Conservation (phyloP, 1,140 invertebrate species). For the Goniozus legneri region DNA sequence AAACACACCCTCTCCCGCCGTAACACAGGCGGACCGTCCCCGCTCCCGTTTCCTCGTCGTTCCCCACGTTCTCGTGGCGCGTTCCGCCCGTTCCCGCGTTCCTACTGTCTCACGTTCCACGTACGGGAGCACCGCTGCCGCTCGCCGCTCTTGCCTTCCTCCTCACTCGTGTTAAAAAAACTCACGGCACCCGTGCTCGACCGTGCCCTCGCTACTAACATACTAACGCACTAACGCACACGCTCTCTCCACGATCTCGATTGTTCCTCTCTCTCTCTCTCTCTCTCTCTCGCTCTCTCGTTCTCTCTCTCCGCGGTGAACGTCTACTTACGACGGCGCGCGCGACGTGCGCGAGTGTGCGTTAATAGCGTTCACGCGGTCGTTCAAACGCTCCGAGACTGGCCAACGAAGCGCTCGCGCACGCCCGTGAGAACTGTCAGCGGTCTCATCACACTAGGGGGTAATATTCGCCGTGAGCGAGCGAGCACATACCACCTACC, state of each 20-base stretch:
- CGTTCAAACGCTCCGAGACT: no score
- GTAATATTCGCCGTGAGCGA: background rate
- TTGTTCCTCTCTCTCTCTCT: background rate
- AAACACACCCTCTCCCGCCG: slow-evolving; percentile 13
- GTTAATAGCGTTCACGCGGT: no score
- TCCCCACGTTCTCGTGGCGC: no score
- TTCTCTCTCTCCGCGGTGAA: slow-evolving; percentile 6
- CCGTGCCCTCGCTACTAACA: background rate
- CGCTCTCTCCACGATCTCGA: background rate
- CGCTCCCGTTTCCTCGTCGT: slow-evolving; percentile 9
- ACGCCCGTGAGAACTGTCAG: no score
- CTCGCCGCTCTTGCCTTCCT: slow-evolving; percentile 13
- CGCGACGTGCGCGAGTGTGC: no score
- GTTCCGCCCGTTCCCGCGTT: slow-evolving; percentile 24
- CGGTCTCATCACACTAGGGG: background rate
- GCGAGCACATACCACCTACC: no score
- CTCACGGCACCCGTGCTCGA: slow-evolving; percentile 13
- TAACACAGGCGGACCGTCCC: slow-evolving; percentile 15
- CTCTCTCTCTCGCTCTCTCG: slow-evolving; percentile 2
- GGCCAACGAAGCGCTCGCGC: no score
- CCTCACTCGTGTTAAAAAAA: no score
- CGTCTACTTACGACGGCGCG: background rate
- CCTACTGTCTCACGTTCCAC: slow-evolving; percentile 14
- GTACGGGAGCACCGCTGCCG: slow-evolving; percentile 13
- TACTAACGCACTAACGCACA: background rate